These are phyloP conservation scores for Onychostoma macrolepis DNA, from an alignment of 2,113 vertebrate genomes.

Conservation along the genomic window DNA sequence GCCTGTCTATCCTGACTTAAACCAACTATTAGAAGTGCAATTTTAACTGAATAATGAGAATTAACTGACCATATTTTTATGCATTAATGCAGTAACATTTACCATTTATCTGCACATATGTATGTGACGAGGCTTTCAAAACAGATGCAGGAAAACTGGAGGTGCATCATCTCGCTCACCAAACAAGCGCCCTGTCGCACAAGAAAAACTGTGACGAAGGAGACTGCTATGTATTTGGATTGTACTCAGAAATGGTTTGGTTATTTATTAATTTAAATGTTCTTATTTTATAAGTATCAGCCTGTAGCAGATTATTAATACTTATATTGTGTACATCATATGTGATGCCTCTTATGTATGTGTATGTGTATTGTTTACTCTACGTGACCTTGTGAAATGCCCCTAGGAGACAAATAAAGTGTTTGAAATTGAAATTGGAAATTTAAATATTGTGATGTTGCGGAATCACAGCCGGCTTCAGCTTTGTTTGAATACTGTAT, in stretches of 20 bases:
- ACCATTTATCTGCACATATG: not conserved
- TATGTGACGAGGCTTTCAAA: not conserved
- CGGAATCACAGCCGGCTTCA: not conserved
- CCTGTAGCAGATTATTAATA: too few relatives aligned
- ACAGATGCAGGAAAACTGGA: not conserved
- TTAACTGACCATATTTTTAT: not conserved
- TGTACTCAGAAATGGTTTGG: too few relatives aligned
- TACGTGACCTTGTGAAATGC: too few relatives aligned
- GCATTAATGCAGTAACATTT: not conserved
- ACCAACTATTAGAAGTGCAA: not conserved
- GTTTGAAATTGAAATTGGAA: too few relatives aligned
- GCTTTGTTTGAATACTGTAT: not conserved
- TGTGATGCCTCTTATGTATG: too few relatives aligned
- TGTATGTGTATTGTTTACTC: too few relatives aligned
- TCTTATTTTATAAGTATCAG: too few relatives aligned
- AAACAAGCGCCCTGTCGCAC: not conserved
- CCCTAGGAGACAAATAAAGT: too few relatives aligned
- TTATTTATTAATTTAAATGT: too few relatives aligned
- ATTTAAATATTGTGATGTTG: too few relatives aligned
- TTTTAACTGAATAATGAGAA: not conserved
- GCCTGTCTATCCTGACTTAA: not conserved
- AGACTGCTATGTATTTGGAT: too few relatives aligned
- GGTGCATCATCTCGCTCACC: not conserved
- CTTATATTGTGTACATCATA: too few relatives aligned
- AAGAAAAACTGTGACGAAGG: not conserved